Conservation (phyloP, 1,140 invertebrate genomes). For the Solenopsis invicta region DNA sequence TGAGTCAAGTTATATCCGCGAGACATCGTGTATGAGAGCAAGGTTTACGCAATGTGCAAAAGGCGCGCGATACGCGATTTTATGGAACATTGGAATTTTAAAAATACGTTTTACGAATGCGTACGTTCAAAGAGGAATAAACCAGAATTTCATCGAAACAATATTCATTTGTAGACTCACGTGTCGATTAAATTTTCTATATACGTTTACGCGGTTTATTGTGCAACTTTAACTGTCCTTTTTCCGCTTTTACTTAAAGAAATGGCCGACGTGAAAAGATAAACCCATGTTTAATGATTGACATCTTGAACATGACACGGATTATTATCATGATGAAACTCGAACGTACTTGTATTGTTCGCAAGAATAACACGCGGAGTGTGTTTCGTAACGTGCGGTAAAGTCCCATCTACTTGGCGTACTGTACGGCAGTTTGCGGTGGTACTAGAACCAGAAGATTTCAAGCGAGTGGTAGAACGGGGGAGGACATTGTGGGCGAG, state of each 20-base stretch:
- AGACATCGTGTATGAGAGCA: slow-evolving; percentile 47
- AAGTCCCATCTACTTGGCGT: slow-evolving; percentile 62
- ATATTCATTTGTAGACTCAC: background rate
- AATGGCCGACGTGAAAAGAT: background rate
- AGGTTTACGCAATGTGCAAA: slow-evolving; percentile 22
- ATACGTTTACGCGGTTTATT: background rate
- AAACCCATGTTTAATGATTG: slow-evolving; percentile 11
- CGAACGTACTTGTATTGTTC: slow-evolving; percentile 25
- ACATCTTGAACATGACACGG: background rate
- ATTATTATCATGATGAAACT: slow-evolving; percentile 28
- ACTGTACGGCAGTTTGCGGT: slow-evolving; percentile 16
- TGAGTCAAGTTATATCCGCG: slow-evolving; percentile 80
- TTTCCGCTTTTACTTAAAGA: background rate
- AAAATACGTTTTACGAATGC: background rate
- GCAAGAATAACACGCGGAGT: slow-evolving; percentile 23
- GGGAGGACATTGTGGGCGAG: slow-evolving; percentile 58
- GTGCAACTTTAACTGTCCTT: no score
- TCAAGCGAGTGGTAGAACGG: slow-evolving; percentile 35
- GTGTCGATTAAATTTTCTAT: background rate
- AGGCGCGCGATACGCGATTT: slow-evolving; percentile 37
- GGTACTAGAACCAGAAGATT: slow-evolving; percentile 57
- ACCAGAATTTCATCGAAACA: background rate
- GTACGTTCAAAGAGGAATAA: background rate
- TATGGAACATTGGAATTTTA: slow-evolving; percentile 16
- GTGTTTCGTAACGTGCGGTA: slow-evolving; percentile 47